Evolutionary conservation across 2,113 vertebrate genomes (phyloP).

Genomic region (Heterochromis multidens): DNA sequence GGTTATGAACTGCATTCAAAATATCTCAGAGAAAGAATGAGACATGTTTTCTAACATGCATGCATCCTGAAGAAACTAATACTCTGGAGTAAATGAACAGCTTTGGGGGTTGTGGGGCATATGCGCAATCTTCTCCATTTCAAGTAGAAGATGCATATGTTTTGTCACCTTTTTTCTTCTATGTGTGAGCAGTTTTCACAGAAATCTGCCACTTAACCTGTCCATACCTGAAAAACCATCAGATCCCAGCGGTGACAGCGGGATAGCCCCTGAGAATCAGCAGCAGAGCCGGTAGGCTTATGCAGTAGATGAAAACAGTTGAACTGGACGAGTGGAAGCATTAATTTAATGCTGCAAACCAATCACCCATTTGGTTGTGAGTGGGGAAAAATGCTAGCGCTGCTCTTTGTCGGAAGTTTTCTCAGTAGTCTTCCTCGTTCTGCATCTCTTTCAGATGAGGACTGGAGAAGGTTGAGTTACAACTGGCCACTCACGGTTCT

Average conservation of each 20-base stretch:
- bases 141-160: neutral
- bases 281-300: constrained; percentile 22
- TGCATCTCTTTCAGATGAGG: constrained; percentile 32
- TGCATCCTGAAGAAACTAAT: neutral
- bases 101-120: neutral
- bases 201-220: neutral
- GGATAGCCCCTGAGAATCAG: constrained; percentile 65
- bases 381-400: constrained; percentile 19
- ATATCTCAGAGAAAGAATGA: neutral
- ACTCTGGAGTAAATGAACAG: neutral
- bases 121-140: neutral
- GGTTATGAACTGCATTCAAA: neutral
- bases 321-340: constrained; percentile 49
- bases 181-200: neutral
- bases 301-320: constrained; percentile 55
- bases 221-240: neutral
- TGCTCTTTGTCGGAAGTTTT: constrained; percentile 53
- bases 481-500: constrained; percentile 22
- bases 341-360: constrained; percentile 41
- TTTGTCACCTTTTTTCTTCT: neutral
- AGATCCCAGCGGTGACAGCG: neutral
- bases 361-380: constrained; percentile 23
- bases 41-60: neutral
- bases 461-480: constrained; percentile 36
- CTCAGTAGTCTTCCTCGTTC: constrained; percentile 57